Percentiles rank a stretch among this genome's conserved stretches.
These are phyloP conservation scores for Pelvicachromis taeniatus DNA, from an alignment of 2,113 vertebrate species.

Conservation along the genomic window DNA sequence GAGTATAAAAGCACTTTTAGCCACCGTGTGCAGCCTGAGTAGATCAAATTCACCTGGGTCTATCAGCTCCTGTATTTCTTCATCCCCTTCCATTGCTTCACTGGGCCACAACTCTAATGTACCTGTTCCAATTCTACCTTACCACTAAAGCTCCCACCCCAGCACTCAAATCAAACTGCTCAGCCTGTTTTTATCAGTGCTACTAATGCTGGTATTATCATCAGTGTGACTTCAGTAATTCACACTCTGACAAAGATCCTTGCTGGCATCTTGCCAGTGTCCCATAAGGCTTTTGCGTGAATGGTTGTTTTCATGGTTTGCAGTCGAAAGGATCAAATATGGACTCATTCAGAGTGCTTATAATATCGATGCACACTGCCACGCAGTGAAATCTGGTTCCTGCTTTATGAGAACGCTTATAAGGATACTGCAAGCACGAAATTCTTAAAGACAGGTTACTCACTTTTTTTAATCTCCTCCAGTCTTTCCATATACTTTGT, in stretches of 20 bases:
- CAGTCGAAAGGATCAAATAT: neutral
- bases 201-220: neutral
- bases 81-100: slow-evolving; percentile 62
- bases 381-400: neutral
- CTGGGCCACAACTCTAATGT: neutral
- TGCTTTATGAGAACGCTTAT: neutral
- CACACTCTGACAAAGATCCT: neutral
- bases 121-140: neutral
- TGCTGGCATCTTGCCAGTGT: neutral
- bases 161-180: neutral
- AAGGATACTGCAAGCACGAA: neutral
- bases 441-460: slow-evolving; percentile 60
- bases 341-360: neutral
- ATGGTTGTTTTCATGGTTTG: neutral
- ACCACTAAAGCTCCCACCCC: neutral
- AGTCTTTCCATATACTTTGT: slow-evolving; percentile 88
- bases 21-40: neutral
- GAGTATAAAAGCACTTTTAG: neutral
- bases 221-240: neutral
- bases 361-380: neutral
- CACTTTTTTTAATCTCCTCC: slow-evolving; percentile 90
- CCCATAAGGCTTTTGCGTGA: neutral
- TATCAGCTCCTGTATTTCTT: slow-evolving; percentile 34
- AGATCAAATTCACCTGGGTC: slow-evolving; percentile 68
- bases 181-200: slow-evolving; percentile 15